A percentile compares a stretch with the other conserved stretches of the same genome.
phyloP scores from a whole-genome alignment of 2,113 vertebrate genomes.

The Arenaria interpres region DNA sequence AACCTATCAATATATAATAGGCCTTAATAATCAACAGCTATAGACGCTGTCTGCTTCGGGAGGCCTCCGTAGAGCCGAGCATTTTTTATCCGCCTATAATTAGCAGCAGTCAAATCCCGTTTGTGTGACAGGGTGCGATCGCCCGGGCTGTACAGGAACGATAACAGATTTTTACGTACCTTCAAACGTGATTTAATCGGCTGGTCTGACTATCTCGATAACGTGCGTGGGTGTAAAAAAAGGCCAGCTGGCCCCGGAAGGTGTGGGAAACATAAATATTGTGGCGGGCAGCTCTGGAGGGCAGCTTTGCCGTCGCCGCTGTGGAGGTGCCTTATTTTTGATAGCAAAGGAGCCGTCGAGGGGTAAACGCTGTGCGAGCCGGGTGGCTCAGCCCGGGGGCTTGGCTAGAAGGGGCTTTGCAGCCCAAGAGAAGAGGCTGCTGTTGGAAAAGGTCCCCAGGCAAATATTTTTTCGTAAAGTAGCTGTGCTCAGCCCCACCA shows the following conservation, averaged over 20 bases:
- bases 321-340: background rate
- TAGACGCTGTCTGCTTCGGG: conserved; percentile 63
- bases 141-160: background rate
- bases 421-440: background rate
- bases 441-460: background rate
- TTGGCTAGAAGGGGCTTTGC: background rate
- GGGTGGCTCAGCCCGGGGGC: rapidly evolving
- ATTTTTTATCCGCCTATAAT: conserved; percentile 66
- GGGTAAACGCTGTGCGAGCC: rapidly evolving
- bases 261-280: conserved; percentile 4
- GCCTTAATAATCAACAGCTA: conserved; percentile 73
- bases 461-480: rapidly evolving
- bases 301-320: background rate
- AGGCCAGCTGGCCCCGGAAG: conserved; percentile 41
- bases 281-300: background rate
- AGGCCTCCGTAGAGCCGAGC: conserved; percentile 35
- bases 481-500: background rate
- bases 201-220: background rate
- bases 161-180: conserved; percentile 43
- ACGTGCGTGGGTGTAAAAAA: conserved; percentile 50
- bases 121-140: background rate
- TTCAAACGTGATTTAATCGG: conserved; percentile 61
- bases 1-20: conserved; percentile 78
- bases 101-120: conserved; percentile 63
- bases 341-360: background rate